Base-by-base conservation (phyloP, 1,140 invertebrate genomes). In the Drosophila asahinai region DNA sequence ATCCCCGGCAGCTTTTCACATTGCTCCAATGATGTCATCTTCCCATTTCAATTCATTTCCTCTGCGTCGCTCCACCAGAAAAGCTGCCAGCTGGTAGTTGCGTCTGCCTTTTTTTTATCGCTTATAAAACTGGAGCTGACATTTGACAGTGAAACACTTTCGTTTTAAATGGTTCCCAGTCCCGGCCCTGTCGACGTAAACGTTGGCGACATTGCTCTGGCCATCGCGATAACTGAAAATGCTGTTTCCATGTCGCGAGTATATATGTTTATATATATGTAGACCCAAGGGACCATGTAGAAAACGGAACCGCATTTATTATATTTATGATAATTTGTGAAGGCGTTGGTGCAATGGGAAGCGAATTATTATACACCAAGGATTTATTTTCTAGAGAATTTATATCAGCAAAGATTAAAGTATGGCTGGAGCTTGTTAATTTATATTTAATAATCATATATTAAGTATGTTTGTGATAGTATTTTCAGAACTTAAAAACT, bases 91-190 rank as follows among this genome's bases (percentile, higher is more conserved):
- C 40, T 64, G 27, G 27, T 45, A 36, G 27, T 66, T 45, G 22
- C 27, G 57, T 33, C 55, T 70, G 60, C 51, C 43, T 40, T 49
- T 73, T 73, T 60, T 42, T 59, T 77, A 62, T 61, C 52, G 80
- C 57, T 55, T 75, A 62, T 71, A 59, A 63, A 72, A 51, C 67
- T 47, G 27, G 47, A 47, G 14, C 62, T 78, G 80, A 82, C 80
- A 82, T 78, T 82, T 82, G 80, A 82, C 80, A 82, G 80, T 74
- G 67, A 82, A 82, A 82, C 80, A 82, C 80, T 82, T 81, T 82
- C 80, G 65, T 81, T 81, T 80, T 52, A 64, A 62, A 74, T 65
- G 68, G 55, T 59, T 47, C 54, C 40, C 51, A 38, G 17, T 36
- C 33, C 48, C 30, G 33, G 45, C 49, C 25, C 52, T 70, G 65